phyloP scores from a whole-genome alignment of 2,888 invertebrate species.

The Amitus sp. region DNA sequence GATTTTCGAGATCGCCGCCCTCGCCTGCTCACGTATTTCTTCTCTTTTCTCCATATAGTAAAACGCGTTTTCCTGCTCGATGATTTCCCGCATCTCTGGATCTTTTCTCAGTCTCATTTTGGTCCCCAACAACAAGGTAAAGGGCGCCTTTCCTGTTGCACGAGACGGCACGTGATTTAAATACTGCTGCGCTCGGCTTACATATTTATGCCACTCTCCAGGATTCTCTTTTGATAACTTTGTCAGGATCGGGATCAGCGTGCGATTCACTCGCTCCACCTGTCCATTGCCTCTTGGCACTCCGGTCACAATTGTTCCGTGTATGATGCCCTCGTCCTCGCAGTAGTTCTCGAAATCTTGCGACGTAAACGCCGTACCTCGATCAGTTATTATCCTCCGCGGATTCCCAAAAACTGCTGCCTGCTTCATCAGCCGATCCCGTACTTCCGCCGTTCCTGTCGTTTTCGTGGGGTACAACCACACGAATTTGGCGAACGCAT shows the following conservation, averaged over 20 bases:
- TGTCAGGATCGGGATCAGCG: constrained; percentile 48
- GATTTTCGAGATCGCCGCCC: constrained; percentile 4
- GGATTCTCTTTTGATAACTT: constrained; percentile 50
- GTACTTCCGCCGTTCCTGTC: constrained; percentile 42
- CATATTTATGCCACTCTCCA: constrained; percentile 44
- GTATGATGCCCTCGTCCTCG: constrained; percentile 51
- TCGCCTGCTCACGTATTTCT: constrained; percentile 1
- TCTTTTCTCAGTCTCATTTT: constrained; percentile 12
- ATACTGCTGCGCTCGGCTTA: constrained; percentile 8
- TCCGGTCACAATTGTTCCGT: constrained; percentile 39
- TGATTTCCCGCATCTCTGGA: constrained; percentile 1
- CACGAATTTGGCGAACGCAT: constrained; percentile 50
- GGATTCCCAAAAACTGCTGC: constrained; percentile 42
- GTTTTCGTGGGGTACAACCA: constrained; percentile 51
- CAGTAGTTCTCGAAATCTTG: constrained; percentile 47
- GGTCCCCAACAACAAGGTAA: constrained; percentile 5
- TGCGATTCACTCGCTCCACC: constrained; percentile 34
- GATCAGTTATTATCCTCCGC: constrained; percentile 40
- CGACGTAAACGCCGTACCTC: constrained; percentile 42
- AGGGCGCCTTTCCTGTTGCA: no score
- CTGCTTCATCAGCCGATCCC: constrained; percentile 41
- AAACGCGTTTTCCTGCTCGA: constrained; percentile 7
- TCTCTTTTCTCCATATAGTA: constrained; percentile 8
- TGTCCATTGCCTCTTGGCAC: constrained; percentile 33
- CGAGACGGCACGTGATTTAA: no score